Evolutionary conservation across 2,797 vertebrate species (phyloP).

Genomic region (Urosaurus nigricauda): DNA sequence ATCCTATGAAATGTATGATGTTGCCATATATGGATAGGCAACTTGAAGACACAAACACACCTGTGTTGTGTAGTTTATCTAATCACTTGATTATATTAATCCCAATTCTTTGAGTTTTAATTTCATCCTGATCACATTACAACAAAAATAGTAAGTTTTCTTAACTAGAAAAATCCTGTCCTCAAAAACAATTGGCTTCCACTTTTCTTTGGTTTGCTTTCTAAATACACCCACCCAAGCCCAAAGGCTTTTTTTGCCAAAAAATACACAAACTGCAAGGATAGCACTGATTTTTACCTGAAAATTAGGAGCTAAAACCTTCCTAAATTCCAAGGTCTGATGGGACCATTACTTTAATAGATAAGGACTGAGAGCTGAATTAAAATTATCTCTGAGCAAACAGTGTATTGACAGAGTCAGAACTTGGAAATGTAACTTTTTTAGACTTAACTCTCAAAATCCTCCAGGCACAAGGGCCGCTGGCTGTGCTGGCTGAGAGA

Average conservation of each 20-base stretch:
- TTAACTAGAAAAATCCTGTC: background rate
- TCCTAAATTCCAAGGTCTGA: background rate
- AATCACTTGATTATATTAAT: background rate
- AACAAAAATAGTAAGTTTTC: background rate
- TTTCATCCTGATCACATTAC: background rate
- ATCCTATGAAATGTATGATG: too few relatives aligned
- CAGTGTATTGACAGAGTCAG: background rate
- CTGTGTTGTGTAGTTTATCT: background rate
- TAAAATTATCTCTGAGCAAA: background rate
- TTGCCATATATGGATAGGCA: too few relatives aligned
- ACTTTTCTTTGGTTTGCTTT: background rate
- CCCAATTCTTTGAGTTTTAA: background rate
- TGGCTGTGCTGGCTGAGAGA: too few relatives aligned
- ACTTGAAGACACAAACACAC: background rate
- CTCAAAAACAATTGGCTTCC: background rate
- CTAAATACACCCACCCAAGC: too few relatives aligned
- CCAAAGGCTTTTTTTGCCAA: too few relatives aligned
- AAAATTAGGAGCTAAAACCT: too few relatives aligned
- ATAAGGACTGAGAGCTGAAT: slow-evolving; percentile 30
- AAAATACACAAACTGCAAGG: too few relatives aligned
- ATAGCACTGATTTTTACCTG: too few relatives aligned
- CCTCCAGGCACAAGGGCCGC: too few relatives aligned
- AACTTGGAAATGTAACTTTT: too few relatives aligned
- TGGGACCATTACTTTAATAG: slow-evolving; percentile 27
- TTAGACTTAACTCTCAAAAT: too few relatives aligned